Evolutionary conservation across 2,113 vertebrate genomes (phyloP).

Genomic region (Mellivora capensis): DNA sequence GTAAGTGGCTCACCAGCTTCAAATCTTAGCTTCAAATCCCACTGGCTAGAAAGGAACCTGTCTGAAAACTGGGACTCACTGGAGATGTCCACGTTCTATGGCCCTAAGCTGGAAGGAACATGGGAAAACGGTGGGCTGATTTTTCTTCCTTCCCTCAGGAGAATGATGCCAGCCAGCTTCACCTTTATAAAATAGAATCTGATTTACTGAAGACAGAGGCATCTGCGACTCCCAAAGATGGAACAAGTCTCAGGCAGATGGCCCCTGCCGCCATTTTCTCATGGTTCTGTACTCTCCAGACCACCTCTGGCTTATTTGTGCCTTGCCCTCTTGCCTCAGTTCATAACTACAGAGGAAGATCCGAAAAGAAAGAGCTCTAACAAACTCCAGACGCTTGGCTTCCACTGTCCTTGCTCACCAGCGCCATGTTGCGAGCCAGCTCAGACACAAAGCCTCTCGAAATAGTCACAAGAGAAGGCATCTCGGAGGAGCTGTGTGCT

Average conservation of each 20-base stretch:
- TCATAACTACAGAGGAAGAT: not conserved
- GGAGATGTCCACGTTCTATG: not conserved
- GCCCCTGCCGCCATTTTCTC: not conserved
- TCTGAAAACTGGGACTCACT: not conserved
- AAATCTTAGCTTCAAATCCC: not conserved
- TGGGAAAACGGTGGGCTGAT: not conserved
- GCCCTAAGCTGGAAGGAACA: not conserved
- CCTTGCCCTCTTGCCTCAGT: not conserved
- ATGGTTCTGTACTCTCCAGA: not conserved
- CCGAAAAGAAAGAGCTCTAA: not conserved
- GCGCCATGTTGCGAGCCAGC: not conserved
- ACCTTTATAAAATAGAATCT: not conserved
- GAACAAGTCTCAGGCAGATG: not conserved
- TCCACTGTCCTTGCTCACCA: not conserved
- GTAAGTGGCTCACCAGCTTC: not conserved
- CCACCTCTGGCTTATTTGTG: not conserved
- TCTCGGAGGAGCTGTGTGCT: not conserved
- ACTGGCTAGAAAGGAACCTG: not conserved
- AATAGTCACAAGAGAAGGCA: not conserved
- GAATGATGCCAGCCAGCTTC: not conserved
- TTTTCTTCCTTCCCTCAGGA: not conserved
- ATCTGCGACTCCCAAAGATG: not conserved
- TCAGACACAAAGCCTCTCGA: not conserved
- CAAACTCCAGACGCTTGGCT: not conserved
- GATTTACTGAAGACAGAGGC: not conserved